phyloP scores from a whole-genome alignment of 2,113 vertebrate genomes.

The Argyrosomus japonicus region DNA sequence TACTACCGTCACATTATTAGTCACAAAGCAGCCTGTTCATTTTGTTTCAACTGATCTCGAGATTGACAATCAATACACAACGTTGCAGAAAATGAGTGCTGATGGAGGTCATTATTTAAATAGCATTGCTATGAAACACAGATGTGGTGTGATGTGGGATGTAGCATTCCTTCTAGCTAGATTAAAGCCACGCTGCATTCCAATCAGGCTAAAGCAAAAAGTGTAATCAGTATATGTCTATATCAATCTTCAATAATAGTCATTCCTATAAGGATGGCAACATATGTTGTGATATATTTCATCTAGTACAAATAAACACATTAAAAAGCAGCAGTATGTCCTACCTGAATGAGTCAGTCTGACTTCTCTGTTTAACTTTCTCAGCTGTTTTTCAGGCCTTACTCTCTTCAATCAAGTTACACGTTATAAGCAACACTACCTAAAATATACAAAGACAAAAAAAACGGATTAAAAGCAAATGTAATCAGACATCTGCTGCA shows the following conservation, averaged over 20 bases:
- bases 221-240: not conserved
- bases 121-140: not conserved
- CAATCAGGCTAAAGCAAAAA: not conserved
- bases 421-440: not conserved
- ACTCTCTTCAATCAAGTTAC: not conserved
- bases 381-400: not conserved
- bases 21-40: not conserved
- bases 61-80: conserved; percentile 4
- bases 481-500: conserved; percentile 20
- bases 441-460: not conserved
- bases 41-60: not conserved
- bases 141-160: not conserved
- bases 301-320: not conserved
- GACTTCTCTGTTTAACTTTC: not conserved
- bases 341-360: not conserved
- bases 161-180: not conserved
- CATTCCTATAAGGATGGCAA: not conserved
- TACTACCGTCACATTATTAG: not conserved
- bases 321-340: not conserved
- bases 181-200: not conserved
- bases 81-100: not conserved
- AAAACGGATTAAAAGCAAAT: conserved; percentile 15
- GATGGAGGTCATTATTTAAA: not conserved
- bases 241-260: not conserved
- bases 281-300: not conserved